Base-by-base conservation (phyloP, 2,797 vertebrate species). In the Erpetoichthys calabaricus region DNA sequence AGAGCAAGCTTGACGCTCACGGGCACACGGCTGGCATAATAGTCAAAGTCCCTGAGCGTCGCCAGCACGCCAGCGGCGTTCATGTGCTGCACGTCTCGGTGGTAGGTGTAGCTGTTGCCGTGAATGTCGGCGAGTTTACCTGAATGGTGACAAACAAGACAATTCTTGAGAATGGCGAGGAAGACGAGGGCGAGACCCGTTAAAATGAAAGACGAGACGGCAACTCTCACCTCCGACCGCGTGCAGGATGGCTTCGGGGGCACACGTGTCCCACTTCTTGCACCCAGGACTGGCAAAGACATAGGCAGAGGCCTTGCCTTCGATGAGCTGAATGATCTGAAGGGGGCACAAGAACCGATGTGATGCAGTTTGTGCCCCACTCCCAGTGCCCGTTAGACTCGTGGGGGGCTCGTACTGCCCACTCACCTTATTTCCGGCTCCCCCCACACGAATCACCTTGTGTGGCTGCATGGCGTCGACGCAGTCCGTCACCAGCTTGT, bases 191-290 rank as follows among this genome's bases (percentile, higher is more conserved):
- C n/a, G 3, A 43, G 5, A 10, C 6, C 5, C 46, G 49, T 9
- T 59, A 55, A 10, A 53, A 10, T 57, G 52, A 42, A 7, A 42
- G 50, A 25, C 5, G 5, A 51, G 25, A 6, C n/a, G 47, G 7
- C 47, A 7, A 7, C 47, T 45, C 70, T 80, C 66, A 96, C 96
- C 95, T 84, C 92, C 93, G 6, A 97, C 89, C 9, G 93, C 87
- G 50, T 88, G 88, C 43, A 97, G 81, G 64, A 99, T 89, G 51
- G 92, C 95, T 71, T 98, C 95, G 5, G 95, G 89, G 56, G 87
- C 94, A 59, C 96, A 99, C 0, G 93, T 98, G 68, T 98, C 95
- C 95, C 95, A 98, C 65, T 98, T 98, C 70, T 98, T 98, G 72
- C 91, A 93, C 2, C 96, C 96, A 9, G 86, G 90, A 75, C 96